Base-by-base conservation (phyloP, 2,797 vertebrate species). In the Alfaro cultratus region DNA sequence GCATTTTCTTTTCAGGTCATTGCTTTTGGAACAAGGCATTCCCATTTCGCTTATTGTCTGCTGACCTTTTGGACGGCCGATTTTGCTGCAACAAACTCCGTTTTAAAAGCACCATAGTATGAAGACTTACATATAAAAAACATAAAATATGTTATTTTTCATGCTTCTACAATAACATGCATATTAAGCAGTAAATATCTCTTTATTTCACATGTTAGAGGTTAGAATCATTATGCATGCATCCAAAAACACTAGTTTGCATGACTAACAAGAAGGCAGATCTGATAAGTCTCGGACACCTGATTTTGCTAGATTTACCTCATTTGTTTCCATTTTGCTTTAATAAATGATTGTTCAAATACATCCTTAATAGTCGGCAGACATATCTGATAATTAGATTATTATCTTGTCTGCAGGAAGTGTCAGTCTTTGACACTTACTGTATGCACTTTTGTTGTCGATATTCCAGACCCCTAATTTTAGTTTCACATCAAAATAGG, bases 1-100 rank as follows among this genome's bases (percentile, higher is more conserved):
- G 86, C 90, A 94, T 93, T 93, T 89, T 87, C 83, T 87, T 84
- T 87, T 85, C 89, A 91, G 88, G 89, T 94, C 89, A 90, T 83
- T 86, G 86, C 90, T 83, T 87, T 89, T 85, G 89, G 88, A 94
- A 92, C 91, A 87, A 81, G 89, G 89, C 88, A 74, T 91, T 90
- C 85, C 88, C 80, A 91, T 92, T 92, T 90, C 64, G 83, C 80
- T 91, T 91, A 92, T 87, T 90, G 91, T 89, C 81, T 87, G 77
- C 83, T 92, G 92, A 93, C 91, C 92, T 93, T 93, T 93, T 84
- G 86, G 79, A 85, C 86, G 45, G 80, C 74, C 88, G 80, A 89
- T 90, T 86, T 86, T 47, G 75, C 79, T 78, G 60, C 87, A 91
- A 92, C 89, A 86, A 85, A 89, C 91, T 86, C 74, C 88, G 88